These are phyloP conservation scores for Latrodectus geometricus DNA, from an alignment of 1,140 invertebrate genomes.

Conservation along the genomic window DNA sequence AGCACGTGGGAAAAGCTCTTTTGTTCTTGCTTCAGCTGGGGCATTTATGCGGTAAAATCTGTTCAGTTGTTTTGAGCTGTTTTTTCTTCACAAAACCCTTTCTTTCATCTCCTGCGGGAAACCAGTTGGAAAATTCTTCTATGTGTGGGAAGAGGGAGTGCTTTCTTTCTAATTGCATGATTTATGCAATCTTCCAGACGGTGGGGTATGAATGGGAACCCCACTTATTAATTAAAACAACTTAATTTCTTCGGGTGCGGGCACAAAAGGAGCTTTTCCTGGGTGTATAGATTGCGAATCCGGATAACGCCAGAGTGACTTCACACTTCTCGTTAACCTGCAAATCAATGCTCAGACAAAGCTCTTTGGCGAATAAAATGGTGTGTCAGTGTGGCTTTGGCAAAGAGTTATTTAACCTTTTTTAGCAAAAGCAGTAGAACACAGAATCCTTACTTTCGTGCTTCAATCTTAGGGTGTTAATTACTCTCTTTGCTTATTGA, in stretches of 20 bases:
- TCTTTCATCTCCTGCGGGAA: slow-evolving; percentile 20
- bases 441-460: not conserved
- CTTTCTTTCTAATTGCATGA: slow-evolving; percentile 45
- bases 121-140: slow-evolving; percentile 18
- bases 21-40: not conserved
- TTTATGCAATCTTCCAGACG: slow-evolving; percentile 47
- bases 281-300: slow-evolving; percentile 1
- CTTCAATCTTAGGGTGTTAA: slow-evolving; percentile 23
- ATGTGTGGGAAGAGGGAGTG: not conserved
- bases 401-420: slow-evolving; percentile 21
- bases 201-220: slow-evolving; percentile 12
- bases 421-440: not conserved
- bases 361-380: slow-evolving; percentile 36
- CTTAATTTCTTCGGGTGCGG: slow-evolving; percentile 28
- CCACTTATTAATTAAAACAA: slow-evolving; percentile 51
- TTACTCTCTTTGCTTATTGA: not conserved
- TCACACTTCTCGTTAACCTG: not conserved
- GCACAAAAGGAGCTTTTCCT: slow-evolving; percentile 36
- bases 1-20: not conserved
- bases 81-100: slow-evolving; percentile 14
- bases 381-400: slow-evolving; percentile 13
- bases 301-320: slow-evolving; percentile 27
- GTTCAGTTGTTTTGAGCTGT: not conserved
- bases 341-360: slow-evolving; percentile 42
- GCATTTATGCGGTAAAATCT: slow-evolving; percentile 23